A percentile compares a stretch with the other conserved stretches of the same genome.
These are phyloP conservation scores for Apodemus sylvaticus DNA, from an alignment of 2,113 vertebrate species.

Conservation along the genomic window DNA sequence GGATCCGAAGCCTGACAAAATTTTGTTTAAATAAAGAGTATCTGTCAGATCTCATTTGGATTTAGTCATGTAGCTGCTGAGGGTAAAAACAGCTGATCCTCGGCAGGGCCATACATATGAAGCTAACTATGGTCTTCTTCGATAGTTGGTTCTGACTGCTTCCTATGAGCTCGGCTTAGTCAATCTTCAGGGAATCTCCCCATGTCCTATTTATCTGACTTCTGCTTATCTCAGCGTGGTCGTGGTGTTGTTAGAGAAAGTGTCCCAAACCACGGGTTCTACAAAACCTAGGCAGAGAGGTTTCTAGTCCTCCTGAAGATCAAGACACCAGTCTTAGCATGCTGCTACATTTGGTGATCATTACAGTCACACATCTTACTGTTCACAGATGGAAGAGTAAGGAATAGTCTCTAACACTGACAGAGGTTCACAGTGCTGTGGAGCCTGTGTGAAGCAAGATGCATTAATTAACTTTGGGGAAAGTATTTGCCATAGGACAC, in stretches of 20 bases:
- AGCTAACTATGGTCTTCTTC: neutral
- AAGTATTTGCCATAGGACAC: rapidly evolving
- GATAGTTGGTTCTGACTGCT: neutral
- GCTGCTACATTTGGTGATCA: neutral
- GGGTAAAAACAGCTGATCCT: neutral
- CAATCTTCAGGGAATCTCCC: neutral
- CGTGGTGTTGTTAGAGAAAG: neutral
- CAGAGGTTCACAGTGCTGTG: no score
- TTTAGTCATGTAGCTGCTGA: neutral
- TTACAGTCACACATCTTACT: neutral
- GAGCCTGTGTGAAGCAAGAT: rapidly evolving
- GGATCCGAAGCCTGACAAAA: neutral
- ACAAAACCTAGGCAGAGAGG: neutral
- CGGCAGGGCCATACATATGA: no score
- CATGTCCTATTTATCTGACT: rapidly evolving
- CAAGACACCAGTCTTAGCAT: neutral
- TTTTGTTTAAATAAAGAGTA: neutral
- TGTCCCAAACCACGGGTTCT: neutral
- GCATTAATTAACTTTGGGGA: neutral
- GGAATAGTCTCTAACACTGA: rapidly evolving
- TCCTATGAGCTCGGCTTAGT: neutral
- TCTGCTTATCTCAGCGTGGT: neutral
- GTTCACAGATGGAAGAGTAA: neutral
- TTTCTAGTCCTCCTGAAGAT: neutral
- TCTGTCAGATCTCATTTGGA: neutral